These are phyloP conservation scores for Aphyosemion australe DNA, from an alignment of 2,113 vertebrate species.

Conservation along the genomic window DNA sequence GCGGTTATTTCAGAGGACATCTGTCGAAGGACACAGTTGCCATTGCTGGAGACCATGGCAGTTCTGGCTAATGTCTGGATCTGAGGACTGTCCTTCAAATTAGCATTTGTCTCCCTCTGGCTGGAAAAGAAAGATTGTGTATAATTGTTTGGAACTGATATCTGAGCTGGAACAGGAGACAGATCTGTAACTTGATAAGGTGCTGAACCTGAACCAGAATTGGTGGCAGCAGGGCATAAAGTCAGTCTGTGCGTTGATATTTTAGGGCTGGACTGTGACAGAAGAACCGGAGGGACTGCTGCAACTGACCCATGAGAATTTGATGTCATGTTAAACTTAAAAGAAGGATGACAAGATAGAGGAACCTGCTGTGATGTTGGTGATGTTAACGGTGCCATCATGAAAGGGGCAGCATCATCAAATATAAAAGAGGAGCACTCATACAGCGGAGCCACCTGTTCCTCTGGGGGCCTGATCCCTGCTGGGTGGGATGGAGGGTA, in stretches of 20 bases:
- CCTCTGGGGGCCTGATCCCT: slow-evolving; percentile 50
- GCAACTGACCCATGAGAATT: slow-evolving; percentile 45
- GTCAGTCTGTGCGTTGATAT: slow-evolving; percentile 69
- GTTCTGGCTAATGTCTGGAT: slow-evolving; percentile 17
- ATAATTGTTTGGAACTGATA: slow-evolving; percentile 49
- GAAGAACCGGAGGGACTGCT: slow-evolving; percentile 37
- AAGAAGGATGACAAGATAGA: slow-evolving; percentile 15
- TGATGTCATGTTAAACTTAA: slow-evolving; percentile 37
- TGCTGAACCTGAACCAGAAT: slow-evolving; percentile 17
- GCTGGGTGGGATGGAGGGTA: slow-evolving; percentile 32
- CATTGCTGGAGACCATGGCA: slow-evolving; percentile 39
- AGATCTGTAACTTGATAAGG: slow-evolving; percentile 53
- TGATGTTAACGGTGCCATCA: slow-evolving; percentile 37
- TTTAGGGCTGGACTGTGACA: slow-evolving; percentile 57
- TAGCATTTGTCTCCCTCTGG: slow-evolving; percentile 48
- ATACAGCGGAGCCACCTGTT: slow-evolving; percentile 70
- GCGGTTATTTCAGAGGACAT: slow-evolving; percentile 42
- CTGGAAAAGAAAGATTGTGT: slow-evolving; percentile 50
- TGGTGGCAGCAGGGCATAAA: slow-evolving; percentile 45
- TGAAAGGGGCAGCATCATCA: slow-evolving; percentile 62
- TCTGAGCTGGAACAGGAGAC: slow-evolving; percentile 54
- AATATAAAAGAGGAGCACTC: slow-evolving; percentile 74
- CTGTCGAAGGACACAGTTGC: slow-evolving; percentile 32
- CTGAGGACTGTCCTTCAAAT: slow-evolving; percentile 29
- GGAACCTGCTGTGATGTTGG: slow-evolving; percentile 31